Base-by-base conservation (phyloP, 1,140 invertebrate species). In the Solen grandis region DNA sequence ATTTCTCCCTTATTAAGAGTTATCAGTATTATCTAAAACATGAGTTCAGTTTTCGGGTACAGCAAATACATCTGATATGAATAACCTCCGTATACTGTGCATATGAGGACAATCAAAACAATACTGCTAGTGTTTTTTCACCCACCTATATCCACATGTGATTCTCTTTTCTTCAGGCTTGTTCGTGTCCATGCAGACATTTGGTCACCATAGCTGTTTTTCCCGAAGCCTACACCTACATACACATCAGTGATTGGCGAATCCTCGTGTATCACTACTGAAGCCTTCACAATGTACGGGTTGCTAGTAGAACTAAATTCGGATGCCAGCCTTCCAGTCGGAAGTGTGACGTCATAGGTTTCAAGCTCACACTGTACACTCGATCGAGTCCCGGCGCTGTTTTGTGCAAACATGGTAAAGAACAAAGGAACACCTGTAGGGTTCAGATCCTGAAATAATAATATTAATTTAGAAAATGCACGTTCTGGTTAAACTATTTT, bases 311-410 rank as follows among this genome's bases (percentile, higher is more conserved):
- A 66, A 8, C 29, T 31, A 35, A 86, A 87, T 5, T 77, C 86
- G 0, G 76, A 46, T n/a, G 72, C 52, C 2, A 87, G 22, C 31
- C 86, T 66, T 1, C 83, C 86, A 41, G 36, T 50, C 16, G 86
- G 86, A 46, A 80, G 65, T 16, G 84, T 86, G 27, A 72, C 66
- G 57, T 87, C 86, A 80, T 86, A 87, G n/a, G 84, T 87, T 27
- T 50, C 25, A 31, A 87, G 50, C n/a, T 50, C 31, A 82, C 86
- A 87, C 0, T 74, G 70, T 0, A 82, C 79, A 13, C 50, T 55
- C 14, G 65, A 35, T 27, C 69, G 63, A 4, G 50, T 69, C 16
- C 83, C 82, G 5, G 54, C 78, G 50, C 73, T 84, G 75, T 87
- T 87, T 59, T 62, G 54, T 19, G 80, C 86, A 62, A 14, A 62